Percentiles rank a stretch among this genome's conserved stretches.
phyloP scores from a whole-genome alignment of 2,888 invertebrate genomes.

The Conistra vaccinii region DNA sequence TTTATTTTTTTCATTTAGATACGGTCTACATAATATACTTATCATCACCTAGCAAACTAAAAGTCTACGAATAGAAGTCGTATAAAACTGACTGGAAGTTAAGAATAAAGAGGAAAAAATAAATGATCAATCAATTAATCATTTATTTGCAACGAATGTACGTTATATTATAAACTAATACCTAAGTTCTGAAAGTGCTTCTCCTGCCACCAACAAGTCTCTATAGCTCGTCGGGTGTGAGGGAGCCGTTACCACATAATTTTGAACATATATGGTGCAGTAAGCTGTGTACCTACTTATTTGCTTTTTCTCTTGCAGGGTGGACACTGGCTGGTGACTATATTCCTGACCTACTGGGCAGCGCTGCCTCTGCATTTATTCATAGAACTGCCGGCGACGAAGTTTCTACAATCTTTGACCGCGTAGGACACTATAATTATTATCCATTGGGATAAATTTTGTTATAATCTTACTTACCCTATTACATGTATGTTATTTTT shows the following conservation, averaged over 20 bases:
- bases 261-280: too few relatives aligned
- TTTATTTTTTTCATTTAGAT: neutral
- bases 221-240: neutral
- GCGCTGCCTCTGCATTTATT: conserved; percentile 75
- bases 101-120: neutral
- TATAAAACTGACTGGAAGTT: neutral
- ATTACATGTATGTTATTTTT: neutral
- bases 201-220: neutral
- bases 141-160: too few relatives aligned
- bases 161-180: too few relatives aligned
- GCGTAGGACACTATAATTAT: conserved; percentile 4
- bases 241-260: neutral
- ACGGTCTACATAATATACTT: too few relatives aligned
- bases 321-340: conserved; percentile 72
- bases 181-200: neutral
- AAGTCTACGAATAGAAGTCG: neutral
- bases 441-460: neutral
- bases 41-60: neutral
- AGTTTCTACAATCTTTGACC: conserved; percentile 68
- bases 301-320: conserved; percentile 65
- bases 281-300: too few relatives aligned
- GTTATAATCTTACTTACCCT: neutral
- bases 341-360: conserved; percentile 70
- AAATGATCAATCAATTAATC: too few relatives aligned
- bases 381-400: conserved; percentile 74